Percentiles rank a stretch among this genome's conserved stretches.
phyloP scores from a whole-genome alignment of 2,797 vertebrate genomes.

The Poeciliopsis gracilis region DNA sequence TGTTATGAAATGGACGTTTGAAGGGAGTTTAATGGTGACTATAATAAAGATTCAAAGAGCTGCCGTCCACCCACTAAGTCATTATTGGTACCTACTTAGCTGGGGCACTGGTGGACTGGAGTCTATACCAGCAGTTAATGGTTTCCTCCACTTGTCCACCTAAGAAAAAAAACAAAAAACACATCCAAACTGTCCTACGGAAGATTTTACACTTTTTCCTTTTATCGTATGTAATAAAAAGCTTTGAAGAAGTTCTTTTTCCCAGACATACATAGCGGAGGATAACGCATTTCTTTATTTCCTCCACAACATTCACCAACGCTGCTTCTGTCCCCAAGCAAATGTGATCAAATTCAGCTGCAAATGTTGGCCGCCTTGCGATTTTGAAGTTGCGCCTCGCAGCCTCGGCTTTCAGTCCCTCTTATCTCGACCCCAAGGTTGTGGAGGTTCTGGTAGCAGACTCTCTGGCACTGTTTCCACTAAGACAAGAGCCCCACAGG shows the following conservation, averaged over 20 bases:
- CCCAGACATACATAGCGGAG: background rate
- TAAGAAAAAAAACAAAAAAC: background rate
- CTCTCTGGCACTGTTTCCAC: constrained; percentile 8
- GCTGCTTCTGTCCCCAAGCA: background rate
- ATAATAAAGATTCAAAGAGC: background rate
- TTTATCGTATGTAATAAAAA: background rate
- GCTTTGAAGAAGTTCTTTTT: background rate
- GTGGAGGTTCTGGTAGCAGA: background rate
- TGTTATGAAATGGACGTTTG: background rate
- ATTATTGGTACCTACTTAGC: background rate
- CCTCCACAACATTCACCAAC: background rate
- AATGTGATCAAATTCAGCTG: background rate
- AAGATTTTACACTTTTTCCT: background rate
- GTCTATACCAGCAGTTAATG: background rate
- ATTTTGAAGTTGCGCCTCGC: background rate
- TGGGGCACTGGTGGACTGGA: background rate
- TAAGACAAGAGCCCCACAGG: background rate
- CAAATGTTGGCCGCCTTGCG: background rate
- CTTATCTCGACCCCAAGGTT: background rate
- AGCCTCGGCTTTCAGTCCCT: background rate
- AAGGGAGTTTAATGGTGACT: background rate
- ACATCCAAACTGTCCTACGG: background rate
- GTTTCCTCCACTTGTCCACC: background rate
- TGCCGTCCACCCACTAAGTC: background rate
- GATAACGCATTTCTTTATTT: background rate